Evolutionary conservation across 2,113 vertebrate genomes (phyloP).

Genomic region (Cyprinus carpio): DNA sequence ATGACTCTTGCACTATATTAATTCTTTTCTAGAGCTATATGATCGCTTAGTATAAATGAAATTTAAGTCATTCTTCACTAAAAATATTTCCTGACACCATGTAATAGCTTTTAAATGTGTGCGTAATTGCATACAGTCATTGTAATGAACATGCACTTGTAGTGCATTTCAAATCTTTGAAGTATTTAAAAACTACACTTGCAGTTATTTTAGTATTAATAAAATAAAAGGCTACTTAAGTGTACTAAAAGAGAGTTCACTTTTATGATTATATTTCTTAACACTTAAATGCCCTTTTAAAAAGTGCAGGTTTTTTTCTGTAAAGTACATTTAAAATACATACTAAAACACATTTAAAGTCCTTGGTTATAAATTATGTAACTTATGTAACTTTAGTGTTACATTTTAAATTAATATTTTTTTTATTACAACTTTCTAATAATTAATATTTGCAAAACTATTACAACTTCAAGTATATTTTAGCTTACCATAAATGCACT

Average conservation of each 20-base stretch:
- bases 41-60: not conserved
- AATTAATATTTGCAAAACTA: too few species aligned
- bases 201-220: not conserved
- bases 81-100: not conserved
- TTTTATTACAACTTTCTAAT: too few species aligned
- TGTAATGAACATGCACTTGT: not conserved
- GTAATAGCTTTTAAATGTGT: too few species aligned
- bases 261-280: not conserved
- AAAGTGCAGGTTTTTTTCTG: too few species aligned
- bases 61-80: not conserved
- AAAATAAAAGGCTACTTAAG: not conserved
- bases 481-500: too few species aligned
- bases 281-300: not conserved
- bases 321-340: not conserved
- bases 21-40: too few species aligned
- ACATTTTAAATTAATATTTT: too few species aligned
- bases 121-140: not conserved
- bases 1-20: not conserved
- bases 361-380: too few species aligned
- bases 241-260: not conserved
- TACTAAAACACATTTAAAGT: not conserved
- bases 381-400: too few species aligned
- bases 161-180: not conserved
- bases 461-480: too few species aligned
- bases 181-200: not conserved